phyloP scores from a whole-genome alignment of 2,888 invertebrate species.

The Creontiades dilutus region DNA sequence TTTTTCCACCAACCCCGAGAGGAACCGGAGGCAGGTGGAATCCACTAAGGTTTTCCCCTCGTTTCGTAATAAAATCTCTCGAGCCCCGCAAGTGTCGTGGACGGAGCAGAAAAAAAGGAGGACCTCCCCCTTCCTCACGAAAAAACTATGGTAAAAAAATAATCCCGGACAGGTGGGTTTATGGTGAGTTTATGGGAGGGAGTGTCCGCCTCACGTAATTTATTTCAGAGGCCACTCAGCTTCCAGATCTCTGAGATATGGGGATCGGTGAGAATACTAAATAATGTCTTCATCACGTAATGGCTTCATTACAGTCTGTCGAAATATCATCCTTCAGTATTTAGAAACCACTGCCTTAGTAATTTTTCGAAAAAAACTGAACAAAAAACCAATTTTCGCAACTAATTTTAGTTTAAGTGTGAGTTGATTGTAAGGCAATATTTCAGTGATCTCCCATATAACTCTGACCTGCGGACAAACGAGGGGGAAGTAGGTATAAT shows the following conservation, averaged over 20 bases:
- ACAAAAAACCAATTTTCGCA: too few species aligned
- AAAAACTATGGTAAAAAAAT: slow-evolving; percentile 9
- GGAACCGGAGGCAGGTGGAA: slow-evolving; percentile 53
- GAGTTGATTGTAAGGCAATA: too few species aligned
- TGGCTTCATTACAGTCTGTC: too few species aligned
- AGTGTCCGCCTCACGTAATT: not conserved
- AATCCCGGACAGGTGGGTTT: slow-evolving; percentile 25
- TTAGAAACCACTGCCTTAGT: too few species aligned
- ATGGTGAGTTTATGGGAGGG: not conserved
- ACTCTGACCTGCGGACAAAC: too few species aligned
- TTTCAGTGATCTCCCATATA: too few species aligned
- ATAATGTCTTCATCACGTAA: not conserved
- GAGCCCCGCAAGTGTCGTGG: slow-evolving; percentile 21
- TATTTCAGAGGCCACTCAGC: not conserved
- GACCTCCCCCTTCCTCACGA: not conserved
- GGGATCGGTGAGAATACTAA: not conserved
- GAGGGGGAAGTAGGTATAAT: too few species aligned
- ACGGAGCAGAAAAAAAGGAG: not conserved
- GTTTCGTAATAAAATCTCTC: slow-evolving; percentile 37
- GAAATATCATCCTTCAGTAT: too few species aligned
- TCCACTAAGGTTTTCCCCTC: slow-evolving; percentile 42
- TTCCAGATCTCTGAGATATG: not conserved
- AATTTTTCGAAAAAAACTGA: too few species aligned
- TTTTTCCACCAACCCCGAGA: not conserved
- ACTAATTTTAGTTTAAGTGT: too few species aligned